Conservation (phyloP, 2,797 vertebrate species). For the Crax fasciolata region DNA sequence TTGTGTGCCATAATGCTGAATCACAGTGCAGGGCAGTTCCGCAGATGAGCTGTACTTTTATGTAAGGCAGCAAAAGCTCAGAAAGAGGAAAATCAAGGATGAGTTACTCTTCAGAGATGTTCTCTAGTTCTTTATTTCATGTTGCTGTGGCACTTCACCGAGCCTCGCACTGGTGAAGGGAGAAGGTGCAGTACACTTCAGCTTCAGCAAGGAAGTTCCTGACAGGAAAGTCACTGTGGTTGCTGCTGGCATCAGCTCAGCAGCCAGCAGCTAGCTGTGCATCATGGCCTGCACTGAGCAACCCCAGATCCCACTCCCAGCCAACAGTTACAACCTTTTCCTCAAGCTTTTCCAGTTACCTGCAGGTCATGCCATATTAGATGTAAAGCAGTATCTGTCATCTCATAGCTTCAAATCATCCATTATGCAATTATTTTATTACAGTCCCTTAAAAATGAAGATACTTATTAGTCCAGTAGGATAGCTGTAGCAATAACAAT, state of each 20-base stretch:
- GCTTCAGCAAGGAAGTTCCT: not conserved
- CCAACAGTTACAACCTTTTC: not conserved
- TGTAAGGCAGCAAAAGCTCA: not conserved
- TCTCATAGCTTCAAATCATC: not conserved
- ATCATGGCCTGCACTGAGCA: not conserved
- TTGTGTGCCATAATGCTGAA: not conserved
- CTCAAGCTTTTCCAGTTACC: not conserved
- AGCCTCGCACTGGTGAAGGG: not conserved
- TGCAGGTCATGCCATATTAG: not conserved
- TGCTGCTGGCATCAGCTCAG: not conserved
- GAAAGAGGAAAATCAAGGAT: not conserved
- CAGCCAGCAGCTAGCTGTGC: not conserved
- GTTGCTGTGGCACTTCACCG: not conserved
- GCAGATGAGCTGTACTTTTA: not conserved
- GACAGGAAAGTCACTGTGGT: not conserved
- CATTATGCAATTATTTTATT: conserved; percentile 17
- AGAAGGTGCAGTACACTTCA: not conserved
- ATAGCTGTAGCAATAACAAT: conserved; percentile 40
- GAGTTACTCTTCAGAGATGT: not conserved
- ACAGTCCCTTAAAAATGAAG: not conserved
- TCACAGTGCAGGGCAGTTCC: not conserved
- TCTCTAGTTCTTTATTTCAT: not conserved
- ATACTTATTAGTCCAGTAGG: not conserved
- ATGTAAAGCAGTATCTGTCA: not conserved
- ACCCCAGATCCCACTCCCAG: not conserved